These are phyloP conservation scores for Channa striata DNA, from an alignment of 2,797 vertebrate genomes.

Conservation along the genomic window DNA sequence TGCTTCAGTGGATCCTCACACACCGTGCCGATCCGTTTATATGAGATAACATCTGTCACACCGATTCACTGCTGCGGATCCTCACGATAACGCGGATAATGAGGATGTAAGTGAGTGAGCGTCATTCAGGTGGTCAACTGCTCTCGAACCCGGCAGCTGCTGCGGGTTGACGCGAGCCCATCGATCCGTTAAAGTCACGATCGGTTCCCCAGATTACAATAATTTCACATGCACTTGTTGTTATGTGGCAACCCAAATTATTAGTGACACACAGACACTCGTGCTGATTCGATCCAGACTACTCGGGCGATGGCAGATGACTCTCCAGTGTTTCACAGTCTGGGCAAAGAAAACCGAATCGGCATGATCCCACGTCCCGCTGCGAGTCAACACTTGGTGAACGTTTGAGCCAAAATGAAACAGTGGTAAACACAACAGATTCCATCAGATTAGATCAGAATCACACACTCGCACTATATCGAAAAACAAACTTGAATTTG, in stretches of 20 bases:
- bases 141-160: conserved; percentile 17
- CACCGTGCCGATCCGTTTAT: conserved; percentile 37
- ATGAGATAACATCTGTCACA: conserved; percentile 46
- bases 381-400: not conserved
- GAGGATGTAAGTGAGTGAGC: conserved; percentile 21
- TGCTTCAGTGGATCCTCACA: conserved; percentile 26
- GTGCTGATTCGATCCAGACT: no score
- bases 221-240: not conserved
- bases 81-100: conserved; percentile 28
- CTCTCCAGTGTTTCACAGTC: not conserved
- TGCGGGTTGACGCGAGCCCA: conserved; percentile 22
- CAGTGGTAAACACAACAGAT: no score
- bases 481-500: not conserved
- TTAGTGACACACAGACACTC: no score
- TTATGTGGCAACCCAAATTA: not conserved
- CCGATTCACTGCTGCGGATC: conserved; percentile 29
- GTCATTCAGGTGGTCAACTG: conserved; percentile 21
- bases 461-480: no score
- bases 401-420: not conserved
- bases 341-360: not conserved
- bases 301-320: no score
- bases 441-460: not conserved
- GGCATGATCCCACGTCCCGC: not conserved
- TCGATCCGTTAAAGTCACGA: conserved; percentile 1
- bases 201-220: no score